Conservation (phyloP, 2,888 invertebrate genomes). For the Campoplex capitator region DNA sequence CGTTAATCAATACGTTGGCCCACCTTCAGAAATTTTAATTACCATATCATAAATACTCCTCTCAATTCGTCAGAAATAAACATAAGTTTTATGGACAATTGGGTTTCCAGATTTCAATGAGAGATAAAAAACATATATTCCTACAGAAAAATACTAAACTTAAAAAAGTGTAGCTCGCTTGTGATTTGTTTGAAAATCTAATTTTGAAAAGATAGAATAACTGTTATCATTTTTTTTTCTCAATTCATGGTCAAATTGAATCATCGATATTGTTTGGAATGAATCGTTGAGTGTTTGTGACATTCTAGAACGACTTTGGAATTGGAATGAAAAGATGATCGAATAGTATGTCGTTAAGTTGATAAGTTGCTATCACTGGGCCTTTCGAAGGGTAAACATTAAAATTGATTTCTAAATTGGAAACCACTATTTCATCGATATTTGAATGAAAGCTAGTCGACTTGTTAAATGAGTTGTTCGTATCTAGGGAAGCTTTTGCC, state of each 20-base stretch:
- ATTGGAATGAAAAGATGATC: neutral
- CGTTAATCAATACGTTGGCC: neutral
- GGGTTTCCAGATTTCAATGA: neutral
- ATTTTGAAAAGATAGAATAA: neutral
- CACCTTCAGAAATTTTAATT: neutral
- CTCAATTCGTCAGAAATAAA: neutral
- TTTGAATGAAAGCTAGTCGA: constrained; percentile 2
- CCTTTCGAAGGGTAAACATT: neutral
- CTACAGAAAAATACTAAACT: neutral
- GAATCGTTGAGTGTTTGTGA: neutral
- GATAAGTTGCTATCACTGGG: neutral
- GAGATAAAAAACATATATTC: neutral
- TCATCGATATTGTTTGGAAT: neutral
- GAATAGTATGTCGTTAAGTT: neutral
- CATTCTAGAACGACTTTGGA: neutral
- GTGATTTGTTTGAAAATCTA: no score
- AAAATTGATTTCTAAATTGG: constrained; percentile 2
- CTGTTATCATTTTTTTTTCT: neutral
- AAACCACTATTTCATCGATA: neutral
- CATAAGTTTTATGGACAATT: neutral
- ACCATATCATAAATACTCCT: neutral
- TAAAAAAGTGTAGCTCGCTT: no score
- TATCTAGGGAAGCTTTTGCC: constrained; percentile 1
- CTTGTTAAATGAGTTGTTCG: neutral
- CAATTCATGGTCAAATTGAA: neutral